A percentile compares a stretch with the other conserved stretches of the same genome.
Evolutionary conservation across 1,140 invertebrate genomes (phyloP).

Genomic region (Meloidogyne chitwoodi): DNA sequence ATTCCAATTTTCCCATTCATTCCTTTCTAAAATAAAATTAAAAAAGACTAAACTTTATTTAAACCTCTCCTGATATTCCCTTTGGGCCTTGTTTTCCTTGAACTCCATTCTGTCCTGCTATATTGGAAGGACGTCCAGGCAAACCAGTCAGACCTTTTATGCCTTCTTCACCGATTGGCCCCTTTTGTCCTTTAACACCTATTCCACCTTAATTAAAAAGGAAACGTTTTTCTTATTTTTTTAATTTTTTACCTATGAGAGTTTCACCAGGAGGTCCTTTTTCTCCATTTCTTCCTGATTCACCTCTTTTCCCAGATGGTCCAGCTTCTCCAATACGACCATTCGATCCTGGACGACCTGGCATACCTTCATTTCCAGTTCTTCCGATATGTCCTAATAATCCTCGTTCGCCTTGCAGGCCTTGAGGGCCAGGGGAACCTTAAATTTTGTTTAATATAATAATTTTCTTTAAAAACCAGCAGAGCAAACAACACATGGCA

Average conservation of each 20-base stretch:
- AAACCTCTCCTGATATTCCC: constrained; percentile 14
- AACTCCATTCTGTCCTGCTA: constrained; percentile 15
- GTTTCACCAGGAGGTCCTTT: not conserved
- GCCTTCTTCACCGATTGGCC: constrained; percentile 19
- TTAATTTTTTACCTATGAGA: constrained; percentile 1
- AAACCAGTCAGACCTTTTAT: constrained; percentile 17
- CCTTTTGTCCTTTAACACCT: constrained; percentile 20
- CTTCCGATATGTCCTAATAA: constrained; percentile 14
- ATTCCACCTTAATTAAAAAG: constrained; percentile 1
- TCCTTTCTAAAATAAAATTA: not conserved
- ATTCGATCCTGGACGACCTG: constrained; percentile 21
- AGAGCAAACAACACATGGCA: constrained; percentile 34
- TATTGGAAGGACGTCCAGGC: constrained; percentile 19
- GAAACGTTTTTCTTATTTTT: not conserved
- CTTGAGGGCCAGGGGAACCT: constrained; percentile 25
- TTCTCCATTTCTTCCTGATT: constrained; percentile 2
- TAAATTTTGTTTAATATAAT: not conserved
- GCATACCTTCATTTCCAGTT: constrained; percentile 16
- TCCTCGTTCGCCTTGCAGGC: constrained; percentile 30
- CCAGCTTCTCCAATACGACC: constrained; percentile 3
- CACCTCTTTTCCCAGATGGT: not conserved
- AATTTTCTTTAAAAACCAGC: constrained; percentile 5
- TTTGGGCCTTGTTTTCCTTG: constrained; percentile 7
- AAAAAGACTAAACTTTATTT: not conserved
- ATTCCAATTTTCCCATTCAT: not conserved